Evolutionary conservation across 2,888 invertebrate species (phyloP).

Genomic region (Drosophila tripunctata): DNA sequence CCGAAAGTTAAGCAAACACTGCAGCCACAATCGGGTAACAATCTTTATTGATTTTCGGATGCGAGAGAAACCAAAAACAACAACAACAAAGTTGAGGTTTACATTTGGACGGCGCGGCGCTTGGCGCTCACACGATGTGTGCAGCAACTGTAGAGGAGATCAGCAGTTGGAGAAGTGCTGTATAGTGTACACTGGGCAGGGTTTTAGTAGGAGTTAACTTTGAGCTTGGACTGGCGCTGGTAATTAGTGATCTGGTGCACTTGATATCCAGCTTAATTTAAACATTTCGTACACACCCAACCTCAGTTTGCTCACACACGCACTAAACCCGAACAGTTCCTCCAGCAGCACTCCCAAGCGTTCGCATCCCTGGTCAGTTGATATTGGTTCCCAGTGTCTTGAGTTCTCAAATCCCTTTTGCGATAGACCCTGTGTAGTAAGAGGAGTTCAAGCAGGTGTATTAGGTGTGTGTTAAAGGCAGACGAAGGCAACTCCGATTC

Average conservation of each 20-base stretch:
- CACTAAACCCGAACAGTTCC: neutral
- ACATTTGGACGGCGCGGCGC: slow-evolving; percentile 52
- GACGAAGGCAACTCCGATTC: no score
- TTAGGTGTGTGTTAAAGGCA: neutral
- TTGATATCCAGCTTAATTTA: slow-evolving; percentile 82
- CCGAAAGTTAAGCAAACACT: slow-evolving; percentile 58
- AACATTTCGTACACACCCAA: slow-evolving; percentile 80
- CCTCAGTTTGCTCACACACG: slow-evolving; percentile 48
- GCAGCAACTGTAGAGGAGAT: slow-evolving; percentile 7
- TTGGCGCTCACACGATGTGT: slow-evolving; percentile 60
- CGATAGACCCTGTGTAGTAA: neutral
- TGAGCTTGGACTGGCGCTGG: slow-evolving; percentile 72
- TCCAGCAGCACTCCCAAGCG: slow-evolving; percentile 4
- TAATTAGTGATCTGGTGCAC: slow-evolving; percentile 83
- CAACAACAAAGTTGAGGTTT: slow-evolving; percentile 24
- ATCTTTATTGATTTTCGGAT: slow-evolving; percentile 79
- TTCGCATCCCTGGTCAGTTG: slow-evolving; percentile 2
- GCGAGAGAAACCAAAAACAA: slow-evolving; percentile 31
- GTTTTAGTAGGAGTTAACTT: slow-evolving; percentile 13
- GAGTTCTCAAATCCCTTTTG: slow-evolving; percentile 33
- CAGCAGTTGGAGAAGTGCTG: neutral
- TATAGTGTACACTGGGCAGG: slow-evolving; percentile 7
- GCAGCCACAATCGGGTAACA: slow-evolving; percentile 58
- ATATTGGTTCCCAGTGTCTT: slow-evolving; percentile 4
- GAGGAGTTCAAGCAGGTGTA: neutral